A percentile compares a stretch with the other conserved stretches of the same genome.
These are phyloP conservation scores for Chionomys nivalis DNA, from an alignment of 2,113 vertebrate genomes.

Conservation along the genomic window DNA sequence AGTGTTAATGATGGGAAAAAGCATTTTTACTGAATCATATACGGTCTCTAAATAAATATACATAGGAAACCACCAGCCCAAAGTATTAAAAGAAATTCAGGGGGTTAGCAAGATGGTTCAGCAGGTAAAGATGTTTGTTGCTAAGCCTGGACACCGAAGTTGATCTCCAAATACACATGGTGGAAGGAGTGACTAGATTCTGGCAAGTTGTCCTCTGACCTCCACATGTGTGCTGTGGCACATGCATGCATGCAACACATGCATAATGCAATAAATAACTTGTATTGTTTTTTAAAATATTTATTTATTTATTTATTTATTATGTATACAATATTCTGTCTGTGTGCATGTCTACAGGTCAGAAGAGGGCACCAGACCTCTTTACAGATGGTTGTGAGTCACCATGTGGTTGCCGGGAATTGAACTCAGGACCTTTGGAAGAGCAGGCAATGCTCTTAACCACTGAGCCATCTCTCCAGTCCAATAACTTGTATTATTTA, in stretches of 20 bases:
- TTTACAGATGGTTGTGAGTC: too few relatives aligned
- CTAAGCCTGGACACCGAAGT: neutral
- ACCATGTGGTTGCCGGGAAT: too few relatives aligned
- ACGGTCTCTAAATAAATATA: neutral
- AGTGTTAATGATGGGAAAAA: neutral
- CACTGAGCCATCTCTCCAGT: too few relatives aligned
- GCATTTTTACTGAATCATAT: neutral
- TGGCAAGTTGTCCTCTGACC: neutral
- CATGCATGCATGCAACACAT: neutral
- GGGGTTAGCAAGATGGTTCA: neutral
- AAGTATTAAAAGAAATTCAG: neutral
- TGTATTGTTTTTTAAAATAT: neutral
- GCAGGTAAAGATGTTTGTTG: neutral
- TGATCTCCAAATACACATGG: neutral
- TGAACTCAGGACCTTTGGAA: too few relatives aligned
- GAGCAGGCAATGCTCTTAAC: too few relatives aligned
- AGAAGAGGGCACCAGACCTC: too few relatives aligned
- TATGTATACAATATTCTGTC: too few relatives aligned
- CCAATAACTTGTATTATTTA: neutral
- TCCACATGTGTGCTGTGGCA: neutral
- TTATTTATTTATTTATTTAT: too few relatives aligned
- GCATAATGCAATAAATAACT: neutral
- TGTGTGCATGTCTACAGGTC: too few relatives aligned
- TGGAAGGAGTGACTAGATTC: neutral
- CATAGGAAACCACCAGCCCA: neutral